Conservation (phyloP, 2,113 vertebrate species). For the Lutjanus erythropterus region DNA sequence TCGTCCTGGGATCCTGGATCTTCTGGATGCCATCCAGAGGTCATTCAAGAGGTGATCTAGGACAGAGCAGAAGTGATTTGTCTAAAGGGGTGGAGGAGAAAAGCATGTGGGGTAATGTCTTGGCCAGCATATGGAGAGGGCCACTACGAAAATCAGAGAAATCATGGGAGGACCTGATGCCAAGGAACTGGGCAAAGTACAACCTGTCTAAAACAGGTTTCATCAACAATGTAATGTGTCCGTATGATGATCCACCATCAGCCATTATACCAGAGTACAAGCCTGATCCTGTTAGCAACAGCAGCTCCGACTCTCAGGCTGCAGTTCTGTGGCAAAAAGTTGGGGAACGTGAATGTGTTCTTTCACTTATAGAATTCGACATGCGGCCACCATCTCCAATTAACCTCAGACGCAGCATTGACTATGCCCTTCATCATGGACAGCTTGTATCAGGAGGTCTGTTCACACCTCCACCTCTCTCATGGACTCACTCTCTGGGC, state of each 20-base stretch:
- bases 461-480: constrained; percentile 84
- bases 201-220: constrained; percentile 71
- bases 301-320: constrained; percentile 59
- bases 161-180: constrained; percentile 83
- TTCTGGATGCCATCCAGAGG: constrained; percentile 74
- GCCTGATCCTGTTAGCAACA: constrained; percentile 40
- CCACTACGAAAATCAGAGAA: constrained; percentile 72
- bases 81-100: constrained; percentile 20
- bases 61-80: constrained; percentile 36
- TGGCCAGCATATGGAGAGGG: constrained; percentile 80
- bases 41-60: constrained; percentile 15
- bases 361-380: constrained; percentile 89
- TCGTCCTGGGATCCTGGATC: constrained; percentile 82
- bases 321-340: constrained; percentile 74
- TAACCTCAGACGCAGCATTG: constrained; percentile 90
- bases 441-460: constrained; percentile 85
- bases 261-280: constrained; percentile 50
- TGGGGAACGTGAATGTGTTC: constrained; percentile 81
- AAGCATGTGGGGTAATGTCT: constrained; percentile 84
- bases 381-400: constrained; percentile 90
- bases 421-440: constrained; percentile 87
- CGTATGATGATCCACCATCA: constrained; percentile 75
- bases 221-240: constrained; percentile 83
- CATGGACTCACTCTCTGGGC: constrained; percentile 61
- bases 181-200: constrained; percentile 85